Percentiles rank a stretch among this genome's conserved stretches.
Evolutionary conservation across 2,888 invertebrate genomes (phyloP).

Genomic region (Gisinianus flammeolus): DNA sequence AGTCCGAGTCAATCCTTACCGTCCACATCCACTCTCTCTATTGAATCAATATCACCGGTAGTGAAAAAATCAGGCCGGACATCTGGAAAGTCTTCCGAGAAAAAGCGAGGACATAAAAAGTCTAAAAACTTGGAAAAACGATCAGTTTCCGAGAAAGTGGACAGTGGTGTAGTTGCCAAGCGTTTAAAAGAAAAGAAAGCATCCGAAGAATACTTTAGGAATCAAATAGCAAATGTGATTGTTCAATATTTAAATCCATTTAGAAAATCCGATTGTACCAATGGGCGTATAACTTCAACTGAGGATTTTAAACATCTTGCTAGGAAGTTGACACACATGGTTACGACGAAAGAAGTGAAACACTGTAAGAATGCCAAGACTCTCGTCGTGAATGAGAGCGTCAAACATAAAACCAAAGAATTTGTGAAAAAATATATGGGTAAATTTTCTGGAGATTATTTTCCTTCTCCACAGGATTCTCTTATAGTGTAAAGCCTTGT

Average conservation of each 20-base stretch:
- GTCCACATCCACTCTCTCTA: background rate
- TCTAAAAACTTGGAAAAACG: conserved; percentile 30
- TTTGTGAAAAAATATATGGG: conserved; percentile 96
- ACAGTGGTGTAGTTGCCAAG: background rate
- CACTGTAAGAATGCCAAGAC: conserved; percentile 87
- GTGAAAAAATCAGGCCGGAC: conserved; percentile 11
- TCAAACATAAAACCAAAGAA: conserved; percentile 92
- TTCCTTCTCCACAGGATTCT: conserved; percentile 68
- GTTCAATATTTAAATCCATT: conserved; percentile 87
- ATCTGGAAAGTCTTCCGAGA: conserved; percentile 15
- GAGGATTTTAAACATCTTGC: conserved; percentile 95
- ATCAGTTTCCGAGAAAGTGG: conserved; percentile 1
- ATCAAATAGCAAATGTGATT: conserved; percentile 74
- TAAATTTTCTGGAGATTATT: conserved; percentile 81
- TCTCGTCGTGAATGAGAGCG: conserved; percentile 85
- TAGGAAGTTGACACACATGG: conserved; percentile 93
- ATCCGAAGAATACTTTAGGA: conserved; percentile 75
- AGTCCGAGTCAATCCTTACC: conserved; percentile 16
- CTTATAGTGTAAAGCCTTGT: too few relatives aligned
- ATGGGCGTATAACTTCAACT: conserved; percentile 83
- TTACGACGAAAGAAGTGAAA: conserved; percentile 92
- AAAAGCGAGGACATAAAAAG: conserved; percentile 38
- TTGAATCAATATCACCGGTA: background rate
- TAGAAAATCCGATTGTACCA: conserved; percentile 80
- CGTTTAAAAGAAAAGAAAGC: conserved; percentile 48